phyloP scores from a whole-genome alignment of 2,113 vertebrate species.

The Apeltes quadracus region DNA sequence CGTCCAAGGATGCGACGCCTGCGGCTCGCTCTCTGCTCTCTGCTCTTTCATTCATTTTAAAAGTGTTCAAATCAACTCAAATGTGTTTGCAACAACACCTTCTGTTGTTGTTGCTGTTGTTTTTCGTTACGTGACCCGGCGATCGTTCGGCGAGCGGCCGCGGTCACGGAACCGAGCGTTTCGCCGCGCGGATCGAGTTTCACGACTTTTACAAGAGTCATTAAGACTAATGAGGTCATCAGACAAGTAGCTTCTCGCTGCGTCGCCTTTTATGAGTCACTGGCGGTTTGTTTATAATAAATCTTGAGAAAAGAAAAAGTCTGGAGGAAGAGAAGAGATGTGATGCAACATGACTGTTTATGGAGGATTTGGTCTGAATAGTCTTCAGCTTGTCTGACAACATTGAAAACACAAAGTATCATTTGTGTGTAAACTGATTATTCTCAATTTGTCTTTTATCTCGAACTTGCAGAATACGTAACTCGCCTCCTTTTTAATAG shows the following conservation, averaged over 20 bases:
- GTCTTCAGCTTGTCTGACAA: background rate
- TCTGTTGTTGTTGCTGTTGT: background rate
- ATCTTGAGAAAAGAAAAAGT: conserved; percentile 35
- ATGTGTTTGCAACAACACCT: background rate
- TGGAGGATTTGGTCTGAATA: background rate
- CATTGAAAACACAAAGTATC: background rate
- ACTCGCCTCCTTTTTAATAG: too few species aligned
- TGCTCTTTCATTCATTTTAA: too few species aligned
- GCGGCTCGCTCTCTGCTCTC: too few species aligned
- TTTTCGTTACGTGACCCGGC: background rate
- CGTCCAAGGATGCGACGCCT: conserved; percentile 23
- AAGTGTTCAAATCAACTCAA: background rate
- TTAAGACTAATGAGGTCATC: conserved; percentile 44
- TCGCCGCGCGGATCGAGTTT: background rate
- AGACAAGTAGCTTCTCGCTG: conserved; percentile 7
- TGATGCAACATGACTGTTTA: background rate
- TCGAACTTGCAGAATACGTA: background rate
- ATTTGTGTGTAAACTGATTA: background rate
- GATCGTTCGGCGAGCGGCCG: conserved; percentile 11
- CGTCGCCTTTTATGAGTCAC: conserved; percentile 26
- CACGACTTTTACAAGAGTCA: background rate
- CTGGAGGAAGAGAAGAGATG: background rate
- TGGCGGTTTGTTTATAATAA: conserved; percentile 44
- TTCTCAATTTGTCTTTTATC: background rate
- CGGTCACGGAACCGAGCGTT: conserved; percentile 2